Evolutionary conservation across 2,113 vertebrate genomes (phyloP), one percentile per base, ranked within the genome.

Genomic region (Octodon degus): DNA sequence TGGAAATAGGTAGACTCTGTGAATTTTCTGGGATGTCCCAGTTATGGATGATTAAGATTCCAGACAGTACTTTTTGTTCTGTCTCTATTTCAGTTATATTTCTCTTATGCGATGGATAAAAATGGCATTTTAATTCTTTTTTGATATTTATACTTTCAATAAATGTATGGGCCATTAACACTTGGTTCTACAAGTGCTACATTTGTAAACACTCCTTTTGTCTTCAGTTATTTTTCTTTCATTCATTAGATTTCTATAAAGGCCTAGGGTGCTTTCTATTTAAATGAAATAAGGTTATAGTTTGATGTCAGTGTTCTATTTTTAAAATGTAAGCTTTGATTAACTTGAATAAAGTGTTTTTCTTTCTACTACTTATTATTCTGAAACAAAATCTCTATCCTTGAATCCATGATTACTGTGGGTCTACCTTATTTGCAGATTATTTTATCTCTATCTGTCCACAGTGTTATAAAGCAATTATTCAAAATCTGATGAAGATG

Each of bases 291-390:
- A 24, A 74, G 30, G 5, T 87, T 86, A 89, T 88, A 34, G 3
- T 90, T 34, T 94, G 70, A 53, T 5, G 32, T 68, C 16, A 62
- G 24, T 9, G 62, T 62, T 12, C 3, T 90, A 79, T 83, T 92
- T 94, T 72, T 81, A 87, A 81, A 82, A 13, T 19, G 53, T 70
- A n/a, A 89, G n/a, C 25, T 72, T 93, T 83, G 65, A 17, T 89
- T 84, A 76, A 79, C 19, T 96, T 58, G 7, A 67, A 32, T 70
- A 82, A 91, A 76, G 47, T 80, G 10, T 43, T 58, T 93, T 94
- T 9, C 37, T 90, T 60, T 55, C 25, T 87, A 53, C 8, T 83
- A 63, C 70, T 4, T 87, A 37, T 65, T 58, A 58, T 87, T 84
- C 20, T 50, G 72, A 50, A 80, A 67, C 5, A 86, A 89, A 43